Base-by-base conservation (phyloP, 2,797 vertebrate species). In the Acropternis orthonyx region DNA sequence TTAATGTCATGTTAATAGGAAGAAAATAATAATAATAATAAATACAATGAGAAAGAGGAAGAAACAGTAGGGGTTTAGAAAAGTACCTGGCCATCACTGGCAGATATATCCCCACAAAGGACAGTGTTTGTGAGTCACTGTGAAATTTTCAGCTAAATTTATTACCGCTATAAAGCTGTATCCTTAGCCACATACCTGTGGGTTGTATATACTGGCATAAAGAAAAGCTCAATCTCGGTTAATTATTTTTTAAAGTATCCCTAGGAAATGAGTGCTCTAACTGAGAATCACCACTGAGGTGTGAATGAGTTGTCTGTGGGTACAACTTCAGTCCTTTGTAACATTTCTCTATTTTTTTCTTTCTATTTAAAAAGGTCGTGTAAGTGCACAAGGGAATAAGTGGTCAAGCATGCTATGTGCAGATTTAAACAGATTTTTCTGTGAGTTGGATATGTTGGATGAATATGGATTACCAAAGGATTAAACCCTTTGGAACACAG, bases 391-490 rank as follows among this genome's bases (percentile, higher is more conserved):
- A 20, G 13, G 10, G 28, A 59, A 5, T 41, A 52, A 77, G 37
- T 18, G 30, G 14, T 24, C 56, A 77, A 74, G 17, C 0, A 1
- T 28, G 7, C 3, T 32, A 7, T 7, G 32, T 58, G 7, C 27
- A 7, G 6, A 23, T 85, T 88, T 81, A 51, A 84, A 86, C 17
- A 81, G 37, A 72, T 41, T 82, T 86, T 36, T 36, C n/a, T 55
- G 0, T 5, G 26, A 54, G 21, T 6, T 91, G 34, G 37, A 72
- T 43, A 61, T 51, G 14, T 22, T 65, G 43, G 23, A 51, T 77
- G 48, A 85, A 34, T 66, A 51, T 15, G 9, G 34, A 89, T 74
- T 83, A 30, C 19, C 22, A 75, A 68, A 22, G 30, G 41, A 75
- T 26, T 84, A 55, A 84, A n/a, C 22, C 20, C 23, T 24, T 75